phyloP scores from a whole-genome alignment of 2,113 vertebrate genomes.

The Tachysurus fulvidraco region DNA sequence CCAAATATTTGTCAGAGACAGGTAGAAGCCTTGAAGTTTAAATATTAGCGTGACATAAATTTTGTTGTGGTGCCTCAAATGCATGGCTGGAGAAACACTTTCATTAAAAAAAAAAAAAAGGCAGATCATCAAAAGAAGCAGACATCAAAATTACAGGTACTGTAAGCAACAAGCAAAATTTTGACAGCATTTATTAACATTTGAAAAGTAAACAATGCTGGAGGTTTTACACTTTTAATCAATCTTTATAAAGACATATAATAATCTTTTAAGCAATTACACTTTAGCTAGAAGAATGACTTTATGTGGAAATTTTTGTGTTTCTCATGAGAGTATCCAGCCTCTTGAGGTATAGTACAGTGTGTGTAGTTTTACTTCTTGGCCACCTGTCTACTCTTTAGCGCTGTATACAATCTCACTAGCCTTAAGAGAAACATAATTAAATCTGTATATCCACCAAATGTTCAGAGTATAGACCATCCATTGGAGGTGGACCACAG shows the following conservation, averaged over 20 bases:
- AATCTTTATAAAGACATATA: too few species aligned
- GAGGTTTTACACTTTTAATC: neutral
- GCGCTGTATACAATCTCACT: conserved; percentile 32
- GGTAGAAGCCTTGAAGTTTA: neutral
- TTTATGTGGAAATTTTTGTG: neutral
- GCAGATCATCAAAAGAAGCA: neutral
- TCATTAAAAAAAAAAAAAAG: neutral
- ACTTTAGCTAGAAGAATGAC: neutral
- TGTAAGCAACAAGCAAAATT: neutral
- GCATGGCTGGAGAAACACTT: neutral
- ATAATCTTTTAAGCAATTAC: neutral
- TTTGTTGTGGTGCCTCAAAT: neutral
- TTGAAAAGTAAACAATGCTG: neutral
- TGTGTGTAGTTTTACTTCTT: conserved; percentile 34
- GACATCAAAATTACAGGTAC: neutral
- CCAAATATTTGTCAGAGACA: neutral
- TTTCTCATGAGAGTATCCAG: conserved; percentile 44
- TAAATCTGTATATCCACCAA: conserved; percentile 30
- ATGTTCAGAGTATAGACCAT: neutral
- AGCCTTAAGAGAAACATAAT: neutral
- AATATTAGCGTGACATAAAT: conserved; percentile 2
- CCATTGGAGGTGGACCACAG: neutral
- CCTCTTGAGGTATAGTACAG: conserved; percentile 45
- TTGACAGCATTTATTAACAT: neutral
- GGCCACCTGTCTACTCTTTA: conserved; percentile 30